These are phyloP conservation scores for Adrianichthys oophorus DNA, from an alignment of 2,797 vertebrate species.

Conservation along the genomic window DNA sequence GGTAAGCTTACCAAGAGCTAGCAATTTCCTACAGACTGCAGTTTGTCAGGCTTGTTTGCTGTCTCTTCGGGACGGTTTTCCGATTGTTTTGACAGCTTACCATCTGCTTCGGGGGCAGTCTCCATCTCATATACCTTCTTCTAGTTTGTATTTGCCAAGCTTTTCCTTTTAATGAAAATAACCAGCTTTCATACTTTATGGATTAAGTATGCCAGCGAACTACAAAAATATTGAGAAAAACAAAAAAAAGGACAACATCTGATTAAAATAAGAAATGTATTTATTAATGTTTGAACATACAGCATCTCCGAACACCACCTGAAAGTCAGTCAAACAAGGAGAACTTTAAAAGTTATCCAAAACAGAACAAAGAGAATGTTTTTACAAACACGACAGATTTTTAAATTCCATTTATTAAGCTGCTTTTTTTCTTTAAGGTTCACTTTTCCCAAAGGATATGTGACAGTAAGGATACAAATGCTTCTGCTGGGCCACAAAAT, in stretches of 20 bases:
- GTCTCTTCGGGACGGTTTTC: constrained; percentile 46
- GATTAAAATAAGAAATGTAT: constrained; percentile 55
- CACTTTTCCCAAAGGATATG: constrained; percentile 77
- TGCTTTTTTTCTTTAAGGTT: constrained; percentile 10
- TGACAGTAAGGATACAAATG: constrained; percentile 78
- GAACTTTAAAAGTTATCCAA: constrained; percentile 34
- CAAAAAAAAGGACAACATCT: constrained; percentile 17
- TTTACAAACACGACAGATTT: no score
- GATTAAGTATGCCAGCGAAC: constrained; percentile 12
- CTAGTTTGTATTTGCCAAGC: constrained; percentile 57
- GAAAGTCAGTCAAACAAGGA: constrained; percentile 64
- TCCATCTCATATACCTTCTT: constrained; percentile 53
- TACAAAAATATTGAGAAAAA: constrained; percentile 7
- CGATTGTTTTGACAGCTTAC: constrained; percentile 59
- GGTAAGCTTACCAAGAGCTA: constrained; percentile 47
- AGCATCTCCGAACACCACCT: constrained; percentile 48
- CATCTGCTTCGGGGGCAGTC: constrained; percentile 71
- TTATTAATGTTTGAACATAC: constrained; percentile 34
- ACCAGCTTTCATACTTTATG: constrained; percentile 44
- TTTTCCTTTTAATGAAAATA: neutral
- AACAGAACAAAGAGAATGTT: constrained; percentile 12
- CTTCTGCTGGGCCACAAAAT: constrained; percentile 74
- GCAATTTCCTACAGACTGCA: constrained; percentile 57
- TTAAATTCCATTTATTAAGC: constrained; percentile 12
- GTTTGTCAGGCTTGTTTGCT: constrained; percentile 55